These are phyloP conservation scores for Atta colombica DNA, from an alignment of 1,140 invertebrate species.

Conservation along the genomic window DNA sequence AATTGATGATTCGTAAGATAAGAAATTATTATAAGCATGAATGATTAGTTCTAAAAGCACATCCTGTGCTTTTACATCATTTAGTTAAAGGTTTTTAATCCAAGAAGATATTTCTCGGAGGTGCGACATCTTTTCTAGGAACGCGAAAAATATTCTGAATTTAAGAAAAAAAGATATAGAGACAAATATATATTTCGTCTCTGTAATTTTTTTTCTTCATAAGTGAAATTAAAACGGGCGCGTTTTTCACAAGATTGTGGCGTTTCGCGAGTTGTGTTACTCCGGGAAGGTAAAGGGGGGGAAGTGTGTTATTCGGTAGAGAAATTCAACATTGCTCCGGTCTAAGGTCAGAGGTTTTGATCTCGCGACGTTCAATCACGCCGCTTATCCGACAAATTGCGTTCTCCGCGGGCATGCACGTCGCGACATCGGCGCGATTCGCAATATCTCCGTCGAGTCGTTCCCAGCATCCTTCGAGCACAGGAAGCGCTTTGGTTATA, in stretches of 20 bases:
- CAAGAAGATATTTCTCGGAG: not conserved
- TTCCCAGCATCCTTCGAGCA: conserved; percentile 9
- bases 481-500: not conserved
- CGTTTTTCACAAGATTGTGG: not conserved
- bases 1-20: not conserved
- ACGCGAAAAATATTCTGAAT: not conserved
- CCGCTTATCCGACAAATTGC: conserved; percentile 53
- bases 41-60: not conserved
- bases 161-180: not conserved
- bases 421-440: not conserved
- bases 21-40: not conserved
- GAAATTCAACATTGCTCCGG: conserved; percentile 5
- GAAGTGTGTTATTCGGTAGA: not conserved
- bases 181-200: not conserved
- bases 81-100: conserved; percentile 20
- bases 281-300: not conserved
- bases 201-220: conserved; percentile 12
- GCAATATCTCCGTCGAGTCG: conserved; percentile 32
- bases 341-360: conserved; percentile 14
- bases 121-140: not conserved
- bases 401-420: conserved; percentile 33
- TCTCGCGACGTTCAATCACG: conserved; percentile 48
- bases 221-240: conserved; percentile 7
- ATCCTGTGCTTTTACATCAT: not conserved
- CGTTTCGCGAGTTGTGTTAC: not conserved